Evolutionary conservation across 2,888 invertebrate species (phyloP), one percentile per base, ranked within the genome.

Genomic region (Mythimna loreyi): DNA sequence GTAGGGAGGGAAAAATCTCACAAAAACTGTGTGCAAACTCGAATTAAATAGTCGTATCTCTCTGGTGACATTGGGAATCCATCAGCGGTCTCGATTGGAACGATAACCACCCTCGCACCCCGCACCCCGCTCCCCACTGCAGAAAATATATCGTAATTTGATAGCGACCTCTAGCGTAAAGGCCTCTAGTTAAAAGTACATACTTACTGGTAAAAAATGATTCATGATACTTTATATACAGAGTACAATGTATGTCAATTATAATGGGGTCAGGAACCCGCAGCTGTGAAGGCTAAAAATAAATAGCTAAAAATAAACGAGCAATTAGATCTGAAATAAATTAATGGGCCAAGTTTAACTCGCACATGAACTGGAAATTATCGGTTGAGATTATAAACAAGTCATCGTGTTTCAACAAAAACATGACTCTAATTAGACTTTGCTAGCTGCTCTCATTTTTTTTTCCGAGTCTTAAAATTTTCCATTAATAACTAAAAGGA

Each of bases 41-140:
- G 91, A 93, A 94, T 94, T 94, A 93, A 94, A 94, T 92, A 90
- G 92, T 90, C 92, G 92, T 92, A 93, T 91, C 91, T 92, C 84
- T 85, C 85, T 84, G 84, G 89, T 91, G 92, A 92, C 93, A 92
- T 89, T 91, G 87, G 83, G 91, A 91, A 94, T 93, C 92, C 92
- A 93, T 94, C 93, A 93, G 90, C 84, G 91, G 89, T 84, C 86
- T 88, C 89, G 90, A 92, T 92, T 89, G 90, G 87, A 85, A 80
- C 87, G 91, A 91, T 90, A 90, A 90, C 88, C 86, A 67, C 78
- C 79, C 81, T 80, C 73, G 65, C 68, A 65, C 79, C 70, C 70
- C 43, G 43, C n/a, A 45, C 2, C 76, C 81, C 82, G 63, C 65
- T 60, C 64, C 53, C 72, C 68, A 59, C 72, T 70, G 16, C 57